These are phyloP conservation scores for Corvus moneduloides DNA, from an alignment of 2,113 vertebrate genomes.

Conservation along the genomic window DNA sequence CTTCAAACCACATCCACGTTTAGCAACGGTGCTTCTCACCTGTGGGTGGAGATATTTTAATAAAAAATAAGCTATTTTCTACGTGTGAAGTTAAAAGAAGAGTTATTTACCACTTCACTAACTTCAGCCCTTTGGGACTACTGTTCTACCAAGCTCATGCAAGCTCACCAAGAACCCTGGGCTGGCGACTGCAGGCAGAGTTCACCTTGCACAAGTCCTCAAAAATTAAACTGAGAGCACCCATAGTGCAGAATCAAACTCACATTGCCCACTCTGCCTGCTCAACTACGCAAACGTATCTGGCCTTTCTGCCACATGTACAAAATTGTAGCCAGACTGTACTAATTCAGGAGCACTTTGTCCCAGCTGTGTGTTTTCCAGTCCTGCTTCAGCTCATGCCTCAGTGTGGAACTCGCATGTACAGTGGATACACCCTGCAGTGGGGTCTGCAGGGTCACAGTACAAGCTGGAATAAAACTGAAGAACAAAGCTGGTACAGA, in stretches of 20 bases:
- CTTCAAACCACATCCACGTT: not conserved
- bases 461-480: not conserved
- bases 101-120: not conserved
- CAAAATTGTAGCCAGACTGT: not conserved
- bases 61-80: not conserved
- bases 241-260: not conserved
- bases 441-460: not conserved
- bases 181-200: not conserved
- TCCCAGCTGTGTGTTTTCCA: not conserved
- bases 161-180: not conserved
- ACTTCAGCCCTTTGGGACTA: not conserved
- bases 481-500: not conserved
- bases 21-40: not conserved
- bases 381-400: not conserved
- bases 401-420: not conserved
- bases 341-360: not conserved
- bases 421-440: not conserved
- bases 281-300: not conserved
- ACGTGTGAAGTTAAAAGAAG: not conserved
- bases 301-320: not conserved
- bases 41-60: not conserved
- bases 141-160: accelerated
- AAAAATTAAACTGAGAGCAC: not conserved
- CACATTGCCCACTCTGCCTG: not conserved
- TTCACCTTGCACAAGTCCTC: not conserved